Evolutionary conservation across 2,888 invertebrate species (phyloP).

Genomic region (Agrypnus murinus): DNA sequence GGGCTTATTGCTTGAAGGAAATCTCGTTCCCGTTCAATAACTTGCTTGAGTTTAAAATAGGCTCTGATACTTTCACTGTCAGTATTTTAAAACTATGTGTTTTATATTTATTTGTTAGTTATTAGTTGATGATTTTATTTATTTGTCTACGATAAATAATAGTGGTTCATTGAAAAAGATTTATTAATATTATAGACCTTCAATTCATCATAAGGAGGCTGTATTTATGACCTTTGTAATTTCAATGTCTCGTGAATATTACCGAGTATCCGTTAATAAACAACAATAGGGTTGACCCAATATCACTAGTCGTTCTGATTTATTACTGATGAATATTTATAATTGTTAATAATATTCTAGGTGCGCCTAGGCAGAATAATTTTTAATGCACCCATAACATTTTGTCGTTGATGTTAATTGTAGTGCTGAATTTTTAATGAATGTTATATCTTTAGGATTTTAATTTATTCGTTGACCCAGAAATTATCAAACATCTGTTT

Average conservation of each 20-base stretch:
- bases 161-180: background rate
- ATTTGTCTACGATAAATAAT: background rate
- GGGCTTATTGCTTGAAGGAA: conserved; percentile 17
- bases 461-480: conserved; percentile 40
- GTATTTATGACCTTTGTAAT: conserved; percentile 2
- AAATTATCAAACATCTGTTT: conserved; percentile 28
- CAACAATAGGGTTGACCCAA: conserved; percentile 11
- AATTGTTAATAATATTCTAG: conserved; percentile 17
- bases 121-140: too few relatives aligned
- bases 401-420: conserved; percentile 34
- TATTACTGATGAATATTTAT: conserved; percentile 26
- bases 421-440: conserved; percentile 32
- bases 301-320: conserved; percentile 11
- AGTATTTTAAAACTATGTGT: too few relatives aligned
- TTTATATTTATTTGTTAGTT: too few relatives aligned
- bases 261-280: background rate
- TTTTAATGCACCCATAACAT: conserved; percentile 7
- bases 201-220: conserved; percentile 6
- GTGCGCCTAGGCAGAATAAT: conserved; percentile 6
- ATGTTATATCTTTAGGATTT: conserved; percentile 20
- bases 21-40: background rate
- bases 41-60: too few relatives aligned
- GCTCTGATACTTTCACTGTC: too few relatives aligned
- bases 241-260: conserved; percentile 13
- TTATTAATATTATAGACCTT: conserved; percentile 7